These are phyloP conservation scores for Gobionotothen gibberifrons DNA, from an alignment of 2,797 vertebrate species.

Conservation along the genomic window DNA sequence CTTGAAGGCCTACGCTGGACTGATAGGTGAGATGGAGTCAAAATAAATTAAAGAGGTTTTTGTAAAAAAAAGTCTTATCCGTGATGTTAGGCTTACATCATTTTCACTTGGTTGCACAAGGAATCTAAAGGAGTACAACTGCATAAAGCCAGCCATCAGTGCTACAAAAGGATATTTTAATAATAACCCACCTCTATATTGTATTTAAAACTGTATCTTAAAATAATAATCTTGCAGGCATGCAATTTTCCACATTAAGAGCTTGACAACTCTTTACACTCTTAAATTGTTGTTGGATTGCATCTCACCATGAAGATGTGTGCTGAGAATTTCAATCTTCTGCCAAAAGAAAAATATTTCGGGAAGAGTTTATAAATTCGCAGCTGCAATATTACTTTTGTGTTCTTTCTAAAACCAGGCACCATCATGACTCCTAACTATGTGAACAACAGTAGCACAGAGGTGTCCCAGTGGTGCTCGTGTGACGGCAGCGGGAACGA, in stretches of 20 bases:
- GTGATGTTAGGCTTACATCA: slow-evolving; percentile 23
- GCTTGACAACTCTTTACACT: slow-evolving; percentile 34
- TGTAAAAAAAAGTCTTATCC: slow-evolving; percentile 24
- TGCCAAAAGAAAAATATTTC: slow-evolving; percentile 33
- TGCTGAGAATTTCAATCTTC: slow-evolving; percentile 36
- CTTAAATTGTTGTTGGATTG: slow-evolving; percentile 36
- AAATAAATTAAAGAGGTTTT: slow-evolving; percentile 30
- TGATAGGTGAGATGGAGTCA: slow-evolving; percentile 90
- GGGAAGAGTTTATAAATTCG: slow-evolving; percentile 14
- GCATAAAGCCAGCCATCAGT: slow-evolving; percentile 32
- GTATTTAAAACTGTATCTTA: slow-evolving; percentile 11
- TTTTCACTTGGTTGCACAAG: slow-evolving; percentile 29
- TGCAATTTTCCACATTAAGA: slow-evolving; percentile 51
- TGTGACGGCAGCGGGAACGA: slow-evolving; percentile 95
- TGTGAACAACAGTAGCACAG: slow-evolving; percentile 90
- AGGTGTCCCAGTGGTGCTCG: slow-evolving; percentile 93
- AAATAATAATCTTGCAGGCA: slow-evolving; percentile 49
- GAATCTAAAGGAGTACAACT: slow-evolving; percentile 20
- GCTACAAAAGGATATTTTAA: too few species aligned
- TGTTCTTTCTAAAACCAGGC: slow-evolving; percentile 78
- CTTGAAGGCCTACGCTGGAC: slow-evolving; percentile 93
- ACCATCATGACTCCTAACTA: slow-evolving; percentile 98
- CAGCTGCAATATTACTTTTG: slow-evolving; percentile 10
- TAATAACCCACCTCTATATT: too few species aligned
- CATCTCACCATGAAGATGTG: slow-evolving; percentile 6